phyloP scores from a whole-genome alignment of 2,888 invertebrate genomes.

The Xestoiulus laeticollis region DNA sequence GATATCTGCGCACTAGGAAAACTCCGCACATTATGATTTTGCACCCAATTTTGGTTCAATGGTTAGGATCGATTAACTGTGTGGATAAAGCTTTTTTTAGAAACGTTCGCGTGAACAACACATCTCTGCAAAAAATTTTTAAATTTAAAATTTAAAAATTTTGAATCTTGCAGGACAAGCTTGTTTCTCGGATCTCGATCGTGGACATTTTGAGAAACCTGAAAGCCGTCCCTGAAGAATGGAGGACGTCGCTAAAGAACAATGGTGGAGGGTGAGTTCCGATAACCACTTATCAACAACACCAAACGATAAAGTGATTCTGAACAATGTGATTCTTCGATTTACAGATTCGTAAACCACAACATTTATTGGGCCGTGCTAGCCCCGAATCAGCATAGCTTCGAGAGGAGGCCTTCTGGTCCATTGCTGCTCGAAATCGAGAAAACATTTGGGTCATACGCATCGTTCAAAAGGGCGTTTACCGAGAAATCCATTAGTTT shows the following conservation, averaged over 20 bases:
- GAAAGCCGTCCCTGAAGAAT: slow-evolving; percentile 59
- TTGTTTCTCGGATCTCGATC: slow-evolving; percentile 58
- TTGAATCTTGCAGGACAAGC: slow-evolving; percentile 56
- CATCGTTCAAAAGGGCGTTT: slow-evolving; percentile 59
- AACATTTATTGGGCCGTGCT: slow-evolving; percentile 61
- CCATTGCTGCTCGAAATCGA: slow-evolving; percentile 58
- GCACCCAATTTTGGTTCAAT: too few relatives aligned
- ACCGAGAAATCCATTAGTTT: slow-evolving; percentile 58
- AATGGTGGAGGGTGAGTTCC: slow-evolving; percentile 61
- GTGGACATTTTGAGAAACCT: slow-evolving; percentile 59
- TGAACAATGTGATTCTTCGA: not conserved
- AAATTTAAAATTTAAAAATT: not conserved
- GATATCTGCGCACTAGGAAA: too few relatives aligned
- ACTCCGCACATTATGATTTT: too few relatives aligned
- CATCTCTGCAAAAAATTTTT: too few relatives aligned
- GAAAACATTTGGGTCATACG: slow-evolving; percentile 59
- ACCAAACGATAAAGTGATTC: too few relatives aligned
- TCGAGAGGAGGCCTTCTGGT: slow-evolving; percentile 58
- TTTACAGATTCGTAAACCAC: slow-evolving; percentile 61
- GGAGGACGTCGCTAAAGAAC: slow-evolving; percentile 58
- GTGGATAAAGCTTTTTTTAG: too few relatives aligned
- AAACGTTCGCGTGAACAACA: too few relatives aligned
- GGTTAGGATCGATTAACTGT: too few relatives aligned
- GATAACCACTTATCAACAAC: not conserved
- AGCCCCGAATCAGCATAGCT: slow-evolving; percentile 60